phyloP scores from a whole-genome alignment of 2,888 invertebrate species.

The Oeneis ivallda region DNA sequence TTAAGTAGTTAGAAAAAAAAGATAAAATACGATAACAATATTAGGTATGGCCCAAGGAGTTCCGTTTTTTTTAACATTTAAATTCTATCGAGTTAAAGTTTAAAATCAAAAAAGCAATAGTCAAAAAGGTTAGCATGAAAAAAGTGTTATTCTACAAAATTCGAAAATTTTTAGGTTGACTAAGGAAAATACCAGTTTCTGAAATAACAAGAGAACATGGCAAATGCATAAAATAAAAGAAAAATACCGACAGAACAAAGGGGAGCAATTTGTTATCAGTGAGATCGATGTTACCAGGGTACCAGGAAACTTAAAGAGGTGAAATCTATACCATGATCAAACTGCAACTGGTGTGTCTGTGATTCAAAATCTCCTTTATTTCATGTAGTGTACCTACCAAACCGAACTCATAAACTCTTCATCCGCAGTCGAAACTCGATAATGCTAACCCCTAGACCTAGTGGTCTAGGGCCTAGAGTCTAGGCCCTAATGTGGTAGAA shows the following conservation, averaged over 20 bases:
- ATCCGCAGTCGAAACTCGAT: no score
- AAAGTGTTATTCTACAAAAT: background rate
- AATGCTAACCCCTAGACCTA: no score
- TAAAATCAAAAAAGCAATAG: no score
- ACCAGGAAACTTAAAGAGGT: slow-evolving; percentile 60
- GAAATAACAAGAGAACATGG: slow-evolving; percentile 40
- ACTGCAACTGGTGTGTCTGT: background rate
- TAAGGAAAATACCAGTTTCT: slow-evolving; percentile 27
- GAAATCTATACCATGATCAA: slow-evolving; percentile 3
- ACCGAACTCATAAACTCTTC: no score
- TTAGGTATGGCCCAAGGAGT: background rate
- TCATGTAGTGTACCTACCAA: no score
- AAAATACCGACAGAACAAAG: slow-evolving; percentile 70
- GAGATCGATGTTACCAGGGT: slow-evolving; percentile 69
- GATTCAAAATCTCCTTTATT: background rate
- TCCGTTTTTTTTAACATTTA: background rate
- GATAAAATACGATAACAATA: no score
- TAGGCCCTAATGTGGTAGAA: no score
- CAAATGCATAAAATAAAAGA: slow-evolving; percentile 49
- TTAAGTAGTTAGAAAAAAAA: background rate
- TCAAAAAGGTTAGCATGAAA: no score
- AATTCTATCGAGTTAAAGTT: background rate
- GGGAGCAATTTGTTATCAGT: slow-evolving; percentile 77
- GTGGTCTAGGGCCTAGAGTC: no score
- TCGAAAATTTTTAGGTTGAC: background rate